These are phyloP conservation scores for Stenoptilia bipunctidactyla DNA, from an alignment of 2,888 invertebrate species.

Conservation along the genomic window DNA sequence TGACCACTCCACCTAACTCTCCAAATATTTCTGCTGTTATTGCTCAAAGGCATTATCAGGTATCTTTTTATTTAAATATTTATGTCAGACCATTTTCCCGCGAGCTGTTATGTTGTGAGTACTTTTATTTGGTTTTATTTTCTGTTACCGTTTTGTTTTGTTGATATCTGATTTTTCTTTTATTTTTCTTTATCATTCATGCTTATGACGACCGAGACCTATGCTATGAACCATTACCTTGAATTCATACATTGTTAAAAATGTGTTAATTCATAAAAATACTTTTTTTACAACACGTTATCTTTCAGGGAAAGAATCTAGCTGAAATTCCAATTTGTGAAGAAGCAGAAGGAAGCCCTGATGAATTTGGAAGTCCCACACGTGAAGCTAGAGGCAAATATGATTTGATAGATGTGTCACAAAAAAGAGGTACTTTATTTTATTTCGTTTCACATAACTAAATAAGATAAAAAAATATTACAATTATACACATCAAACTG, in stretches of 20 bases:
- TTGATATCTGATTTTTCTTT: slow-evolving; percentile 6
- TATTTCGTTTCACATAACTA: no score
- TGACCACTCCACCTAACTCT: slow-evolving; percentile 77
- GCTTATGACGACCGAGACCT: slow-evolving; percentile 13
- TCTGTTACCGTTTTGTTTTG: slow-evolving; percentile 15
- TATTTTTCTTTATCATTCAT: slow-evolving; percentile 10
- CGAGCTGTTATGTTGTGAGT: slow-evolving; percentile 39
- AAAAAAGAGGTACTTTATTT: slow-evolving; percentile 71
- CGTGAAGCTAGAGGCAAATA: slow-evolving; percentile 51
- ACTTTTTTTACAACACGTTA: background rate
- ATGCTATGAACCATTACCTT: no score
- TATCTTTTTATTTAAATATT: slow-evolving; percentile 28
- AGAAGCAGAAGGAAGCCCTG: slow-evolving; percentile 73
- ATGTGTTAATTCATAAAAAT: slow-evolving; percentile 7
- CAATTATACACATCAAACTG: no score
- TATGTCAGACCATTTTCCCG: slow-evolving; percentile 7
- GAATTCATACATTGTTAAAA: no score
- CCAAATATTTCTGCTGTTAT: slow-evolving; percentile 78
- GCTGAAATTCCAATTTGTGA: slow-evolving; percentile 76
- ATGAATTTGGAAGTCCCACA: slow-evolving; percentile 69
- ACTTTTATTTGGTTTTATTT: slow-evolving; percentile 21
- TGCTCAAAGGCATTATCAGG: slow-evolving; percentile 72
- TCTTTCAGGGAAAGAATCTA: slow-evolving; percentile 65
- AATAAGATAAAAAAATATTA: no score
- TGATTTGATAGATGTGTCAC: slow-evolving; percentile 68